Base-by-base conservation (phyloP, 2,113 vertebrate genomes). In the Rhabdomys dilectus region DNA sequence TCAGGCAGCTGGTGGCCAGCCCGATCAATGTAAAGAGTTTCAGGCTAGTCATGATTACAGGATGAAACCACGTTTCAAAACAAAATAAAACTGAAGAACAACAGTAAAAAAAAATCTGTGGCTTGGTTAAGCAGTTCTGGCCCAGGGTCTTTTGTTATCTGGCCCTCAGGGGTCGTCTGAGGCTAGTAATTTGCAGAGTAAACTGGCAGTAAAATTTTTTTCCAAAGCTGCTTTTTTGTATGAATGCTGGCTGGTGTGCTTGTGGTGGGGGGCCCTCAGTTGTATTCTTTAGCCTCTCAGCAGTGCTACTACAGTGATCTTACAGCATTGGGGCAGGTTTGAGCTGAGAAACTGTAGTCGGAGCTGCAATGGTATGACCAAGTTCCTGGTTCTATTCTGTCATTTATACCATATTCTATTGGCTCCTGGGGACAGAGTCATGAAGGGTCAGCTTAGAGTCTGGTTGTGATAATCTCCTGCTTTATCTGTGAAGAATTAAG, bases 401-500 rank as follows among this genome's bases (percentile, higher is more conserved):
- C 4, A 45, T 81, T 81, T 89, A 21, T 24, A 86, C 24, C 0
- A 6, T 36, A 80, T 88, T 84, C 80, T 88, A 0, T 88, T 80
- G 29, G 42, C 45, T 84, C 31, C 22, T n/a, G 89, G 19, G 17
- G 19, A 29, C 15, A 89, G 6, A 39, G 48, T 86, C 26, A 34
- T 66, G 60, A 91, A 11, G 15, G 39, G 2, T 26, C 1, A 36
- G 89, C 48, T 92, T 85, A 51, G 53, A 94, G 22, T 9, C 36
- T 89, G 45, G 5, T 7, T 80, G 68, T 24, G 45, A 70, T 0
- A 16, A 1, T 3, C 45, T 91, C 24, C 10, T 92, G 39, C 77
- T 88, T 92, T 94, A 51, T 96, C 13, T 17, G 70, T 58, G 26
- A 62, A 45, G 34, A 94, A 89, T 89, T 15, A 87, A 64, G 53